phyloP scores from a whole-genome alignment of 1,140 invertebrate genomes.

The Megathymus violae region DNA sequence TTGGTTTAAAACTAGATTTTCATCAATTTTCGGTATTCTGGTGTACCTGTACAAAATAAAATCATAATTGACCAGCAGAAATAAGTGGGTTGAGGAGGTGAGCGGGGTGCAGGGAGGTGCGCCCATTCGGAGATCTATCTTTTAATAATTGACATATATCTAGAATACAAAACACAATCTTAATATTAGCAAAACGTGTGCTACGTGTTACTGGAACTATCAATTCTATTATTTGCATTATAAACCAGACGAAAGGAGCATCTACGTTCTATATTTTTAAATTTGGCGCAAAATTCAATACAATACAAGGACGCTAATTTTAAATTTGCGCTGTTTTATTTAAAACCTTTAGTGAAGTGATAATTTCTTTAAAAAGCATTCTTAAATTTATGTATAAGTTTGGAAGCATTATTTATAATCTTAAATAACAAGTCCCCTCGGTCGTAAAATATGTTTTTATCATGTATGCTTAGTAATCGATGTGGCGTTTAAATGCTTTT shows the following conservation, averaged over 20 bases:
- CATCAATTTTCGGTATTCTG: too few relatives aligned
- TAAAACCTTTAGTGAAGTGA: not conserved
- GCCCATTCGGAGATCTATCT: too few relatives aligned
- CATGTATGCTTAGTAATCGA: slow-evolving; percentile 24
- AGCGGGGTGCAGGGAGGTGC: too few relatives aligned
- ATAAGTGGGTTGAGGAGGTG: too few relatives aligned
- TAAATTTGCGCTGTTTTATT: not conserved
- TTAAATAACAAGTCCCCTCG: slow-evolving; percentile 13
- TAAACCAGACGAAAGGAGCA: not conserved
- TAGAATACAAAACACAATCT: too few relatives aligned
- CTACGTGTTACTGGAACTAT: not conserved
- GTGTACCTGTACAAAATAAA: too few relatives aligned
- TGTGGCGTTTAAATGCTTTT: slow-evolving; percentile 12
- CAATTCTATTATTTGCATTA: not conserved
- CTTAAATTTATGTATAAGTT: slow-evolving; percentile 4
- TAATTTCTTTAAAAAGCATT: slow-evolving; percentile 12
- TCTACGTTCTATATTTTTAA: slow-evolving; percentile 9
- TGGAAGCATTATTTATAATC: slow-evolving; percentile 5
- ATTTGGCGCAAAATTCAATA: slow-evolving; percentile 23
- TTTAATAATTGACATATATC: too few relatives aligned
- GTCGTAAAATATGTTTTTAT: slow-evolving; percentile 33
- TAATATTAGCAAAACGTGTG: not conserved
- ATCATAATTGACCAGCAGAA: too few relatives aligned
- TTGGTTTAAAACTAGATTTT: too few relatives aligned
- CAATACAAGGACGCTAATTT: not conserved